Conservation (phyloP, 2,113 vertebrate genomes). For the Bufo gargarizans region DNA sequence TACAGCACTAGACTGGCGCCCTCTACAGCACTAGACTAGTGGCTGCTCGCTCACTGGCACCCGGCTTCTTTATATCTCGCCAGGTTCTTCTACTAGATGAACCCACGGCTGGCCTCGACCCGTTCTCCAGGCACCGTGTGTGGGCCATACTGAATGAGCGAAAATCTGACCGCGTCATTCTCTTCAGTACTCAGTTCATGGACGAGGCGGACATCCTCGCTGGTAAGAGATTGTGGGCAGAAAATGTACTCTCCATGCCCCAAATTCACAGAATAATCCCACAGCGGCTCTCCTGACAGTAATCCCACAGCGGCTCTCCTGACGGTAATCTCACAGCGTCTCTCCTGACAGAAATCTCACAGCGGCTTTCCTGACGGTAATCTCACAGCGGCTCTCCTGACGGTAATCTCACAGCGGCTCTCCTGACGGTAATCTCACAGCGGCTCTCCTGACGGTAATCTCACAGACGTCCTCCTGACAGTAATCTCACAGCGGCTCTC, state of each 20-base stretch:
- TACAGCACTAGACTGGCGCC: background rate
- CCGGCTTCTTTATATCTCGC: background rate
- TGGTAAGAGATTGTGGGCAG: conserved; percentile 66
- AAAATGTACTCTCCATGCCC: background rate
- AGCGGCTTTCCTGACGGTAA: too few species aligned
- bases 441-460: too few species aligned
- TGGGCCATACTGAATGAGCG: conserved; percentile 84
- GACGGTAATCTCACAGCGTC: too few species aligned
- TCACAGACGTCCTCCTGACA: too few species aligned
- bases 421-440: too few species aligned
- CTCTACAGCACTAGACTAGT: background rate
- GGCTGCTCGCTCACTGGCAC: too few species aligned
- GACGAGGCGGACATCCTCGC: conserved; percentile 91
- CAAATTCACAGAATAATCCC: background rate
- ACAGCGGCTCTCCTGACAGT: too few species aligned
- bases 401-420: too few species aligned
- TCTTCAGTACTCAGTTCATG: conserved; percentile 91
- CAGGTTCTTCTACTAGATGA: conserved; percentile 89
- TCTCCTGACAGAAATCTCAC: too few species aligned
- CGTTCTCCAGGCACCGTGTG: conserved; percentile 85
- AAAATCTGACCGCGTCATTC: conserved; percentile 71
- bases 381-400: too few species aligned
- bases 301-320: too few species aligned
- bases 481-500: too few species aligned
- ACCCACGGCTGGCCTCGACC: conserved; percentile 89